phyloP scores from a whole-genome alignment of 1,140 invertebrate genomes.

The Carposina sasakii region DNA sequence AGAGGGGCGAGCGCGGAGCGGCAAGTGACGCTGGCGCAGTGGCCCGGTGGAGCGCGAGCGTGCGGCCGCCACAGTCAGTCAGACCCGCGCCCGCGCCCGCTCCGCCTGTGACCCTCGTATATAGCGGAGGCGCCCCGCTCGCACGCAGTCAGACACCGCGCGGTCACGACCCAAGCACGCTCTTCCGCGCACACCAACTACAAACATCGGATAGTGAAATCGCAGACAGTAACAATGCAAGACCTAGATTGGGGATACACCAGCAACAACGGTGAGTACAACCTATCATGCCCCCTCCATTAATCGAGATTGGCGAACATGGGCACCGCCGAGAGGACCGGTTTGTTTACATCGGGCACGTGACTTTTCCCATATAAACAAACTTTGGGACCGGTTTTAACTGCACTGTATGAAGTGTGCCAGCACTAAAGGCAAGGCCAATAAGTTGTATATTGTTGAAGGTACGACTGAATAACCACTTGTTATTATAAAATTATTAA shows the following conservation, averaged over 20 bases:
- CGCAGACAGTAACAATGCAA: constrained; percentile 37
- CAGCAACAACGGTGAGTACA: constrained; percentile 66
- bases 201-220: no score
- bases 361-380: constrained; percentile 45
- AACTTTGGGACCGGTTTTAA: no score
- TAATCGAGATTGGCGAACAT: constrained; percentile 25
- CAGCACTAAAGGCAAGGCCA: no score
- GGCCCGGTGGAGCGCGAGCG: constrained; percentile 30
- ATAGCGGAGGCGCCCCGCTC: constrained; percentile 43
- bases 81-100: constrained; percentile 32
- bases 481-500: no score
- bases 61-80: constrained; percentile 25
- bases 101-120: constrained; percentile 37
- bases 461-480: no score
- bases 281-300: constrained; percentile 7
- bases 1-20: constrained; percentile 40
- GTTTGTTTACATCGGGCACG: constrained; percentile 68
- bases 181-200: constrained; percentile 49
- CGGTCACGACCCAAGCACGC: constrained; percentile 53
- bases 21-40: constrained; percentile 22
- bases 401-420: no score
- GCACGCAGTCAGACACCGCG: no score
- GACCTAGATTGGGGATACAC: constrained; percentile 68
- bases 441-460: no score
- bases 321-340: constrained; percentile 44